Conservation (phyloP, 2,113 vertebrate genomes). For the Progne subis region DNA sequence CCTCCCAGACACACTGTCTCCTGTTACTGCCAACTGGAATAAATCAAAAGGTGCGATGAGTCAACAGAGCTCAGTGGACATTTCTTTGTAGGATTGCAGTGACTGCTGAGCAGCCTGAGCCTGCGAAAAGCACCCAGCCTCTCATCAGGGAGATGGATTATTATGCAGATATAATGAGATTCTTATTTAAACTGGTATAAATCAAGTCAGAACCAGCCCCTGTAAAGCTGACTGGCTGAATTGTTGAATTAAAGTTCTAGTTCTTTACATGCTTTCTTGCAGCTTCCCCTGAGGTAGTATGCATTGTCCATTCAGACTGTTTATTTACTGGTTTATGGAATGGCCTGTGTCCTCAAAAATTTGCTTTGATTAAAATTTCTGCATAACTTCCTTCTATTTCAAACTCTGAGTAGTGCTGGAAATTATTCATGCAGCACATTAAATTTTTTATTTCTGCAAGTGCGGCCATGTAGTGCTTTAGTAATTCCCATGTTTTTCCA, state of each 20-base stretch:
- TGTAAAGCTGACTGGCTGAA: background rate
- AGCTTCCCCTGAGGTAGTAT: background rate
- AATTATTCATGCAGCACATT: conserved; percentile 8
- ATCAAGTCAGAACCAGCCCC: background rate
- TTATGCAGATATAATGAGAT: background rate
- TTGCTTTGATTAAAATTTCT: conserved; percentile 42
- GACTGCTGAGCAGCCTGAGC: background rate
- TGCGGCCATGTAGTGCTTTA: rapidly evolving
- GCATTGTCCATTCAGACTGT: background rate
- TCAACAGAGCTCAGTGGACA: background rate
- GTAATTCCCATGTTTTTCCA: background rate
- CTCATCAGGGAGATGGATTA: background rate
- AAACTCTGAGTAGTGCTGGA: conserved; percentile 4
- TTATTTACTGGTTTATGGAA: conserved; percentile 12
- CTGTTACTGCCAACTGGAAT: background rate
- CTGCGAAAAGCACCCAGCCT: background rate
- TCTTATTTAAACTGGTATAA: background rate
- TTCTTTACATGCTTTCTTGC: background rate
- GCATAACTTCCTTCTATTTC: conserved; percentile 10
- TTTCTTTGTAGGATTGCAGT: background rate
- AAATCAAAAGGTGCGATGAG: background rate
- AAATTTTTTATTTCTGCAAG: background rate
- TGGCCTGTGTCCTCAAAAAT: background rate
- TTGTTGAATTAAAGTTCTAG: background rate
- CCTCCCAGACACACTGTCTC: background rate